These are phyloP conservation scores for Microdon myrmicae DNA, from an alignment of 2,888 invertebrate species.

Conservation along the genomic window DNA sequence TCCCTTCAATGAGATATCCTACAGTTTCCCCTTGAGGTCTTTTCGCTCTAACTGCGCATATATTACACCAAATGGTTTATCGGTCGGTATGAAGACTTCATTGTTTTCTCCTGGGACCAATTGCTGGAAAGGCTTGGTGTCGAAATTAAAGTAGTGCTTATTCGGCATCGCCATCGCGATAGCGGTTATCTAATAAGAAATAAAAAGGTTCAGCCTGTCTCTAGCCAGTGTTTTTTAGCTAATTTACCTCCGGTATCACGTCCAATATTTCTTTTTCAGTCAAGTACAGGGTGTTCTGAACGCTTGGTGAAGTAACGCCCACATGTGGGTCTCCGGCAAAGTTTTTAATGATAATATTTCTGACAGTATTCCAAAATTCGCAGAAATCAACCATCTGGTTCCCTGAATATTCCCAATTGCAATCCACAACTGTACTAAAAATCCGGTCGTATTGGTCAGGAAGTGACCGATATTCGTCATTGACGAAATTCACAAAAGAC, in stretches of 20 bases:
- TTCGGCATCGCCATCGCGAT: constrained; percentile 84
- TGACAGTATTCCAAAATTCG: constrained; percentile 76
- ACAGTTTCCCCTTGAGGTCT: constrained; percentile 60
- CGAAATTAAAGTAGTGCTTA: constrained; percentile 81
- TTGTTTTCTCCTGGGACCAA: constrained; percentile 74
- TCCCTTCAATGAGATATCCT: constrained; percentile 20
- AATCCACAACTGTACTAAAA: constrained; percentile 78
- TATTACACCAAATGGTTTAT: constrained; percentile 82
- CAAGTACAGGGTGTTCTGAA: constrained; percentile 81
- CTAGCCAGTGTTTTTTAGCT: not conserved
- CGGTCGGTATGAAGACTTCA: constrained; percentile 80
- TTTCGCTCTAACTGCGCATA: constrained; percentile 76
- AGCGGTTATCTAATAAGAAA: constrained; percentile 73
- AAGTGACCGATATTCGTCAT: constrained; percentile 81
- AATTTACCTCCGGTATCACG: constrained; percentile 74
- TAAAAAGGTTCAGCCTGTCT: constrained; percentile 6
- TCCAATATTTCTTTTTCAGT: constrained; percentile 77
- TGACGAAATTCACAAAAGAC: constrained; percentile 81
- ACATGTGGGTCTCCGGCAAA: constrained; percentile 80
- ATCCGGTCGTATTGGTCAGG: constrained; percentile 81
- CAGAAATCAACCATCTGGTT: constrained; percentile 76
- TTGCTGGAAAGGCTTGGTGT: constrained; percentile 78
- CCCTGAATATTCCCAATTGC: constrained; percentile 78
- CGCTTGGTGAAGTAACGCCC: constrained; percentile 81
- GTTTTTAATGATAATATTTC: constrained; percentile 76